Percentiles rank a stretch among this genome's conserved stretches.
Evolutionary conservation across 2,888 invertebrate species (phyloP).

Genomic region (Spilosoma lubricipeda): DNA sequence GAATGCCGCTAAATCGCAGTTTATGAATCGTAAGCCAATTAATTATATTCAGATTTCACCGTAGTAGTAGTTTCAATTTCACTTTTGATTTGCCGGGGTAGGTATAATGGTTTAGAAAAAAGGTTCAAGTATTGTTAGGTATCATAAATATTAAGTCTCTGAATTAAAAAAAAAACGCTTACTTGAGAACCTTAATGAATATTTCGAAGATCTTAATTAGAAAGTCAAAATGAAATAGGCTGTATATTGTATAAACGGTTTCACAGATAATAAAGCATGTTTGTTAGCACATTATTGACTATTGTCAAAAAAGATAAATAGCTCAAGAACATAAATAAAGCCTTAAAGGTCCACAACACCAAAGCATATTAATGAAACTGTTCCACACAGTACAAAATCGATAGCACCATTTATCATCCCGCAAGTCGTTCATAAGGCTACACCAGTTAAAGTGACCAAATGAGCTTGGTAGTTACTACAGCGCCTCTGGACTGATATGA

Average conservation of each 20-base stretch:
- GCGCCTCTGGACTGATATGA: conserved; percentile 63
- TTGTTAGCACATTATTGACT: neutral
- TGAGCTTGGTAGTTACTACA: conserved; percentile 55
- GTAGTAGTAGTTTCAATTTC: no score
- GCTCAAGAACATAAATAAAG: neutral
- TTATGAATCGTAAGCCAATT: neutral
- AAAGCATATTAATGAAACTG: conserved; percentile 32
- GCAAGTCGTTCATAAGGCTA: conserved; percentile 38
- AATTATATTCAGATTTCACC: neutral
- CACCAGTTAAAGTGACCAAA: conserved; percentile 57
- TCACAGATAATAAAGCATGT: neutral
- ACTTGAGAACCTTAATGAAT: no score
- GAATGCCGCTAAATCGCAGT: neutral
- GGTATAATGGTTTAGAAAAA: no score
- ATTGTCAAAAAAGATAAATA: neutral
- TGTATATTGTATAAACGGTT: neutral
- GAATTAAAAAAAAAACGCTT: neutral
- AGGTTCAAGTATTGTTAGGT: no score
- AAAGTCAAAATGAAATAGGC: neutral
- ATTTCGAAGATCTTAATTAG: neutral
- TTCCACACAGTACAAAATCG: conserved; percentile 42
- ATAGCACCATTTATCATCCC: conserved; percentile 47
- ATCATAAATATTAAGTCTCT: no score
- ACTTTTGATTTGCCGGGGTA: no score
- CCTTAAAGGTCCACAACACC: conserved; percentile 17